phyloP scores from a whole-genome alignment of 1,140 invertebrate genomes.

The Gryon sp. region DNA sequence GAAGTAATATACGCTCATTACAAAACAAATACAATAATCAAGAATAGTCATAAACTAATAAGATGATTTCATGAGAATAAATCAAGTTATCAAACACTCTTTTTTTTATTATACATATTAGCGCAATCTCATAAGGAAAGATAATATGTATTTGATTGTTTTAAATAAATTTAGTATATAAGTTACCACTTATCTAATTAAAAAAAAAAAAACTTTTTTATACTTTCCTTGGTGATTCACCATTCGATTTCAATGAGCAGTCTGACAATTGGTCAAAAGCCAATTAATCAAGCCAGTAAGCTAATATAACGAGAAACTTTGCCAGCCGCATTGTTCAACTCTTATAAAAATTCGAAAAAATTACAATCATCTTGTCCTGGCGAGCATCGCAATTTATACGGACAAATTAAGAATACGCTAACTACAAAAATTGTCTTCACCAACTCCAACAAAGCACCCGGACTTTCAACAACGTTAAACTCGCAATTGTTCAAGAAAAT shows the following conservation, averaged over 20 bases:
- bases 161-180: neutral
- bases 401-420: constrained; percentile 25
- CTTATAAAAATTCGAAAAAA: constrained; percentile 1
- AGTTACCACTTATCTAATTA: neutral
- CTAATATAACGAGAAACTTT: constrained; percentile 6
- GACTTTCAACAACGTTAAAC: constrained; percentile 5
- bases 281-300: constrained; percentile 18
- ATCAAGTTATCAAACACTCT: too few species aligned
- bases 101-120: too few species aligned
- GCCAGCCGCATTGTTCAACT: neutral
- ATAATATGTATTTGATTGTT: too few species aligned
- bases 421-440: neutral
- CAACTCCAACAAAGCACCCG: neutral
- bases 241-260: constrained; percentile 7
- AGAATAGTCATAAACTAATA: too few species aligned
- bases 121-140: neutral
- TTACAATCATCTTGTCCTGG: neutral
- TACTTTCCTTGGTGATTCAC: neutral
- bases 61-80: too few species aligned
- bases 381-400: constrained; percentile 6
- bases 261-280: neutral
- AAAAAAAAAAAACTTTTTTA: neutral
- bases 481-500: constrained; percentile 16
- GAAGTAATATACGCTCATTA: too few species aligned
- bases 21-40: too few species aligned